These are phyloP conservation scores for Chloropsis hardwickii DNA, from an alignment of 2,113 vertebrate genomes.

Conservation along the genomic window DNA sequence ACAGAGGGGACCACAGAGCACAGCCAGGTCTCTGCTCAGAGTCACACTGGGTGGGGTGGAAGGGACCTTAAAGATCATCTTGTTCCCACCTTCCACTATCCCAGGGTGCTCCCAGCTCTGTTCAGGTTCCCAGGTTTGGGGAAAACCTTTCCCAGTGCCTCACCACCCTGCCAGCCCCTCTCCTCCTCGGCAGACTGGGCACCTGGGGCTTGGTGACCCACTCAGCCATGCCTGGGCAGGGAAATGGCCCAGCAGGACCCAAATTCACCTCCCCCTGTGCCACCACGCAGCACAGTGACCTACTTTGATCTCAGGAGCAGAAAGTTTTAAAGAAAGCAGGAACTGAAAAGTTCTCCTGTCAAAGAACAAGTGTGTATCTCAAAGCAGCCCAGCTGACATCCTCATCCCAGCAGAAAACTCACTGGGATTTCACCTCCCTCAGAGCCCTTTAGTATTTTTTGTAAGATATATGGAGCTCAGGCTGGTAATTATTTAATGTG, in stretches of 20 bases:
- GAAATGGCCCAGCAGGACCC: not conserved
- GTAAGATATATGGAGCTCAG: not conserved
- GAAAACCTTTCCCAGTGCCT: not conserved
- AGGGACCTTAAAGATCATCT: not conserved
- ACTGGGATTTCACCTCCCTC: not conserved
- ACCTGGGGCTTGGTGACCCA: fast-evolving
- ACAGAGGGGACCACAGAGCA: not conserved
- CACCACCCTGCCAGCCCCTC: not conserved
- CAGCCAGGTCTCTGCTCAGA: not conserved
- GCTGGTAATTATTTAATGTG: not conserved
- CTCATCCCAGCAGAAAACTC: not conserved
- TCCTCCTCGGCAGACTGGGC: not conserved
- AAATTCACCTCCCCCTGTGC: not conserved
- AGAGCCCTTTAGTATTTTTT: not conserved
- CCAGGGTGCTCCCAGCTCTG: not conserved
- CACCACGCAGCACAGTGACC: fast-evolving
- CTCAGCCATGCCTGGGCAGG: not conserved
- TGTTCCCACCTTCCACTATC: not conserved
- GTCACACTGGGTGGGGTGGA: not conserved
- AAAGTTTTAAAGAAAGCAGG: not conserved
- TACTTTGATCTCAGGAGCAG: not conserved
- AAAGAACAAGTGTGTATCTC: not conserved
- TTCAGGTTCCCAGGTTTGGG: not conserved
- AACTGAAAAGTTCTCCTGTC: not conserved
- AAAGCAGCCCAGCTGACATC: not conserved